A percentile compares a stretch with the other conserved stretches of the same genome.
Evolutionary conservation across 2,888 invertebrate genomes (phyloP).

Genomic region (Augiades crinisus): DNA sequence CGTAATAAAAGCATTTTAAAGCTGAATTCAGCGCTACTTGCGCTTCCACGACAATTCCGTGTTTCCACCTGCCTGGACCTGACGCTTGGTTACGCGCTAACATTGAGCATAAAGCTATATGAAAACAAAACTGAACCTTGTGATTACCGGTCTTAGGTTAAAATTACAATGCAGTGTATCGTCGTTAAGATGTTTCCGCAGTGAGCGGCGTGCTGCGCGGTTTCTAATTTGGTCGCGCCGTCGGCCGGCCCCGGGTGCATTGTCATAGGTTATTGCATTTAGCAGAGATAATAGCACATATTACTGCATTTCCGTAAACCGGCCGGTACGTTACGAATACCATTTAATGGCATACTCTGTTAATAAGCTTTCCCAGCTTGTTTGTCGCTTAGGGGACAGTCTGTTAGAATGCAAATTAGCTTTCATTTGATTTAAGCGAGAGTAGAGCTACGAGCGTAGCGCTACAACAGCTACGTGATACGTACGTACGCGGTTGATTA

Average conservation of each 20-base stretch:
- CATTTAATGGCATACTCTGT: conserved; percentile 17
- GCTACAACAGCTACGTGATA: neutral
- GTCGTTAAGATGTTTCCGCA: neutral
- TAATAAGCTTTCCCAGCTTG: conserved; percentile 19
- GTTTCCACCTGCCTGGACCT: conserved; percentile 32
- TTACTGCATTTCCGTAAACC: conserved; percentile 19
- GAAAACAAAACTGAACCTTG: conserved; percentile 9
- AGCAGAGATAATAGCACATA: conserved; percentile 22
- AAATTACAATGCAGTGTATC: neutral
- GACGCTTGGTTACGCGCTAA: conserved; percentile 20
- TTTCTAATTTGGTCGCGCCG: conserved; percentile 30
- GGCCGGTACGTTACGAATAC: conserved; percentile 8
- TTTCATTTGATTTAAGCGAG: conserved; percentile 13
- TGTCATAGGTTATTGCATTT: conserved; percentile 33
- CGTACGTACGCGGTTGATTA: neutral
- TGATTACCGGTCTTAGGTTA: neutral
- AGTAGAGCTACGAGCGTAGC: neutral
- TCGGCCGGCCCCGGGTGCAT: conserved; percentile 29
- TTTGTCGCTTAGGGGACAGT: conserved; percentile 15
- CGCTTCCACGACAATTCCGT: conserved; percentile 20
- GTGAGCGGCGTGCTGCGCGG: conserved; percentile 2
- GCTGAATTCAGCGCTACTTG: conserved; percentile 28
- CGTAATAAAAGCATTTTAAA: conserved; percentile 22
- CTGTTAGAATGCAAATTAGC: conserved; percentile 17
- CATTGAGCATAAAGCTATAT: conserved; percentile 1